phyloP scores from a whole-genome alignment of 2,797 vertebrate species.

The Microtus californicus region DNA sequence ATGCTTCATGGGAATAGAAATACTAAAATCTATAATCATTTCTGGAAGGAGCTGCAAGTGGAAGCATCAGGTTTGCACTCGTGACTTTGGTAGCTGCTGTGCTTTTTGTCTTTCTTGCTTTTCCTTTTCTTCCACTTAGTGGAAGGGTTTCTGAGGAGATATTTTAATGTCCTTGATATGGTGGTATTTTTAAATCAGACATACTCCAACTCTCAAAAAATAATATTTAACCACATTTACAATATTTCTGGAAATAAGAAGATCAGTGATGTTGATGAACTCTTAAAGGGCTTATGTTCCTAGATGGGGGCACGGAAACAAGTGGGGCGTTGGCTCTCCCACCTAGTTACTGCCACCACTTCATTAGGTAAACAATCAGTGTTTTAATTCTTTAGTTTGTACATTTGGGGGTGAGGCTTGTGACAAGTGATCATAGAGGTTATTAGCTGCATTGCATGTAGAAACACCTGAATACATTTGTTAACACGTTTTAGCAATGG shows the following conservation, averaged over 20 bases:
- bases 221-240: not conserved
- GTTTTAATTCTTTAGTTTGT: conserved; percentile 6
- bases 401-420: not conserved
- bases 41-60: not conserved
- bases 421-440: conserved; percentile 61
- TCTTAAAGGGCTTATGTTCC: not conserved
- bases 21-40: not conserved
- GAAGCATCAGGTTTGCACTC: not conserved
- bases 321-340: not conserved
- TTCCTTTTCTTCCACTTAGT: not conserved
- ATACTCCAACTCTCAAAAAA: not conserved
- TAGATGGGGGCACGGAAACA: not conserved
- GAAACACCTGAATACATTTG: conserved; percentile 46
- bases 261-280: not conserved
- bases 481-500: not conserved
- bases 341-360: not conserved
- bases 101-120: not conserved
- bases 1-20: not conserved
- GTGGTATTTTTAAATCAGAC: not conserved
- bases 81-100: not conserved
- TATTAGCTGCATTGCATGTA: not conserved
- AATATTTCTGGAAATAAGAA: not conserved
- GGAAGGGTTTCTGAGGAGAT: not conserved
- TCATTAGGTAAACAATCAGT: conserved; percentile 23
- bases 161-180: not conserved